These are phyloP conservation scores for Odontomachus brunneus DNA, from an alignment of 1,140 invertebrate species.

Conservation along the genomic window DNA sequence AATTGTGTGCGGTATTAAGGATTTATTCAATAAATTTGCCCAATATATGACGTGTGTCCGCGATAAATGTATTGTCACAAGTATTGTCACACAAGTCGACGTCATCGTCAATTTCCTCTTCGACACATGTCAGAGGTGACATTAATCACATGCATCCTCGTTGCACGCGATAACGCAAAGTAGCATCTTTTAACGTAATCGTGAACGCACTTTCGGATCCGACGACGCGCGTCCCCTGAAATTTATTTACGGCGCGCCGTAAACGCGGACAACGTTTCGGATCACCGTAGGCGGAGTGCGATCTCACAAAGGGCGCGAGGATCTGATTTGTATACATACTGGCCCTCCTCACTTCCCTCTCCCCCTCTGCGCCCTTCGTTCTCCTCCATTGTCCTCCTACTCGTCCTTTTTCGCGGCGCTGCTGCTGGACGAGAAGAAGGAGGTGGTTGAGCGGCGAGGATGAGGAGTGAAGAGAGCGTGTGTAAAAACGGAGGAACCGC, in stretches of 20 bases:
- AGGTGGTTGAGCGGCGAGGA: slow-evolving; percentile 39
- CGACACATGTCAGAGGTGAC: neutral
- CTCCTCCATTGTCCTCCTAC: neutral
- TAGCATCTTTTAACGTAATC: slow-evolving; percentile 3
- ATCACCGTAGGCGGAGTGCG: slow-evolving; percentile 72
- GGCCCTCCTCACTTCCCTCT: slow-evolving; percentile 23
- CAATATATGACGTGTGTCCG: no score
- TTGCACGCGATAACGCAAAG: slow-evolving; percentile 12
- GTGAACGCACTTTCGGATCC: slow-evolving; percentile 12
- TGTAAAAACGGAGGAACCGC: slow-evolving; percentile 78
- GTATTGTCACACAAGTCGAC: no score
- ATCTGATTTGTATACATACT: slow-evolving; percentile 78
- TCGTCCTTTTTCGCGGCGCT: slow-evolving; percentile 42
- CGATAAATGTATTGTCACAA: no score
- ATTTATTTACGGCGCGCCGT: slow-evolving; percentile 65
- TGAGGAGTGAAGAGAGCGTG: slow-evolving; percentile 46
- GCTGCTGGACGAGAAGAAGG: slow-evolving; percentile 58
- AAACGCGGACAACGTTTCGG: slow-evolving; percentile 62
- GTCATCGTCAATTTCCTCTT: neutral
- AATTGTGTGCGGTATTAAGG: neutral
- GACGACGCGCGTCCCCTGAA: slow-evolving; percentile 40
- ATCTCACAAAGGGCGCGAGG: slow-evolving; percentile 75
- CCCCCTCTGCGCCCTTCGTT: neutral
- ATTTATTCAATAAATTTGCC: no score
- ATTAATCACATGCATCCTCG: neutral